Base-by-base conservation (phyloP, 2,797 vertebrate genomes). In the Pangasius larnaudii region DNA sequence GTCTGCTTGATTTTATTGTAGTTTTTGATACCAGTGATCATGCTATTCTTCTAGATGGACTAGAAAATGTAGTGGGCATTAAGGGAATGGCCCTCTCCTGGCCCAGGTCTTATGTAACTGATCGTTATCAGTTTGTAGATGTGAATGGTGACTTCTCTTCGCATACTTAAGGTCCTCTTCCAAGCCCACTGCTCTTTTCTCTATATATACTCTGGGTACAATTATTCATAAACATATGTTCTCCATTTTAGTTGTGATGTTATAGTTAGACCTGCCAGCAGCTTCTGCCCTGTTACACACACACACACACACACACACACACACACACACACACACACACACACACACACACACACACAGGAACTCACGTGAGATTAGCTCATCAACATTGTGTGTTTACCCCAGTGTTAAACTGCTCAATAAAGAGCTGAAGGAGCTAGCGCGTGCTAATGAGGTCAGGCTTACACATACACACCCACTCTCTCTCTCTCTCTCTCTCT, bases 291-390 rank as follows among this genome's bases (percentile, higher is more conserved):
- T 30, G 24, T 63, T n/a, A 71, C 46, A 39, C 65, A 56, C 49
- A 71, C 39, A 39, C 39, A 39, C 39, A 39, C 39, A 78, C 75
- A 80, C 75, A 86, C 61, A 69, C 33, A 85, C 63, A 71, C 39
- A 71, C 46, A 39, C 65, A 56, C 49, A 71, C 39, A 39, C 39
- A 39, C 39, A 39, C 39, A 78, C 75, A 80, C 75, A 86, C 61
- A 69, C 33, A 85, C 63, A 71, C 39, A 56, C 63, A 85, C 46
- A 71, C 65, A 71, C 49, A 56, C 83, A 56, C 49, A 71, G 30
- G 51, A 13, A 74, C 33, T 56, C 84, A 59, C 11, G 69, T 83
- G 63, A 81, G 33, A 86, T 65, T 58, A 53, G 72, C 24, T 49
- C 72, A 75, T 75, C 42, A n/a, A 51, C 19, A 14, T 13, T 22